Percentiles rank a stretch among this genome's conserved stretches.
These are phyloP conservation scores for Phylloscopus trochilus DNA, from an alignment of 2,113 vertebrate species.

Conservation along the genomic window DNA sequence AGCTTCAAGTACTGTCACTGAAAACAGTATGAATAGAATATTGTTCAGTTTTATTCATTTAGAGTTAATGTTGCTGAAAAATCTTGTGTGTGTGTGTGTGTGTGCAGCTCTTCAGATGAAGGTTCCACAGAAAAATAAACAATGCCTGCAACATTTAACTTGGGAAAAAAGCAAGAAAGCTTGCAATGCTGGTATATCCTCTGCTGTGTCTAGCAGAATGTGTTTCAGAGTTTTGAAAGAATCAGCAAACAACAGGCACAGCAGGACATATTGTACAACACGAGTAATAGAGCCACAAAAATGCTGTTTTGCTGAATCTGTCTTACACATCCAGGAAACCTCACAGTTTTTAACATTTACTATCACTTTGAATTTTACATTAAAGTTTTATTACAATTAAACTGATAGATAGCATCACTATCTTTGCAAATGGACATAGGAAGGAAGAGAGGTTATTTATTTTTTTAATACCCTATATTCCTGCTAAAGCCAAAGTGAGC, in stretches of 20 bases:
- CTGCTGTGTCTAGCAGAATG: slow-evolving; percentile 11
- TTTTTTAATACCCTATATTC: background rate
- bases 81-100: rapidly evolving
- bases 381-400: background rate
- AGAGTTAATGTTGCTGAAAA: background rate
- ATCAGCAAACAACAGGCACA: slow-evolving; percentile 43
- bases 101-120: background rate
- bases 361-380: slow-evolving; percentile 14
- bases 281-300: slow-evolving; percentile 57
- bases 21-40: background rate
- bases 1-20: background rate
- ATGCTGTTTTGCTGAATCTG: slow-evolving; percentile 55
- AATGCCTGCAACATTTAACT: slow-evolving; percentile 6
- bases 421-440: background rate
- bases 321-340: slow-evolving; percentile 49
- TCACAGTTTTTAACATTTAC: slow-evolving; percentile 24
- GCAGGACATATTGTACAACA: slow-evolving; percentile 55
- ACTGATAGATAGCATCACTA: background rate
- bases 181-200: background rate
- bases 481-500: background rate
- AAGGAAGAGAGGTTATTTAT: background rate
- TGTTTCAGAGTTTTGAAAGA: slow-evolving; percentile 56
- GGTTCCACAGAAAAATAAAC: slow-evolving; percentile 38
- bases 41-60: background rate
- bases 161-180: background rate